A percentile compares a stretch with the other conserved stretches of the same genome.
Evolutionary conservation across 2,888 invertebrate genomes (phyloP).

Genomic region (Thelaira solivaga): DNA sequence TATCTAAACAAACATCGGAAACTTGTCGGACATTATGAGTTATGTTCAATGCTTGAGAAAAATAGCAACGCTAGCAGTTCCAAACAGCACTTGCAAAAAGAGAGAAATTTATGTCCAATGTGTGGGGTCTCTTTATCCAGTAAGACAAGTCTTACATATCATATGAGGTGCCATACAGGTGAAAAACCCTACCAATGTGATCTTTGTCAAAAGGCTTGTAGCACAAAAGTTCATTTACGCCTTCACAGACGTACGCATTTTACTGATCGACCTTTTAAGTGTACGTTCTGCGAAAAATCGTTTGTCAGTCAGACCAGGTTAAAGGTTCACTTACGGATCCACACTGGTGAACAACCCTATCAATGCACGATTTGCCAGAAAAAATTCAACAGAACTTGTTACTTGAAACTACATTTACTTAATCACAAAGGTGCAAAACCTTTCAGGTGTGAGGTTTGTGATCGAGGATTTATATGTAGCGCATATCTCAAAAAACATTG

Average conservation of each 20-base stretch:
- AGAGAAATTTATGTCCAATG: constrained; percentile 78
- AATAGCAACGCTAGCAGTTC: not conserved
- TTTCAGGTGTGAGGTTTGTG: constrained; percentile 68
- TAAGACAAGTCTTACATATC: constrained; percentile 81
- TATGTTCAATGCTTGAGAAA: constrained; percentile 44
- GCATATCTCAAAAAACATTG: constrained; percentile 82
- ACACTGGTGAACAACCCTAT: constrained; percentile 79
- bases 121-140: constrained; percentile 80
- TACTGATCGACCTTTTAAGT: constrained; percentile 80
- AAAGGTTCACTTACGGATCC: constrained; percentile 81
- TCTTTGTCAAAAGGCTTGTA: not conserved
- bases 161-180: constrained; percentile 83
- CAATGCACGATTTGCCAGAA: constrained; percentile 79
- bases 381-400: constrained; percentile 84
- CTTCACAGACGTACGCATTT: constrained; percentile 81
- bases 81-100: constrained; percentile 73
- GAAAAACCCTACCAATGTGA: constrained; percentile 80
- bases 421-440: constrained; percentile 81
- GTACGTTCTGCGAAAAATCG: constrained; percentile 75
- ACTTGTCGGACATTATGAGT: not conserved
- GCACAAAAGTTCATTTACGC: not conserved
- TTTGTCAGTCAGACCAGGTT: constrained; percentile 81
- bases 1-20: too few relatives aligned
- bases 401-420: constrained; percentile 83
- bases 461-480: constrained; percentile 79